A percentile compares a stretch with the other conserved stretches of the same genome.
phyloP scores from a whole-genome alignment of 30 jellyfish, hydroid and myxozoan genomes.

The Chironex yamaguchii region DNA sequence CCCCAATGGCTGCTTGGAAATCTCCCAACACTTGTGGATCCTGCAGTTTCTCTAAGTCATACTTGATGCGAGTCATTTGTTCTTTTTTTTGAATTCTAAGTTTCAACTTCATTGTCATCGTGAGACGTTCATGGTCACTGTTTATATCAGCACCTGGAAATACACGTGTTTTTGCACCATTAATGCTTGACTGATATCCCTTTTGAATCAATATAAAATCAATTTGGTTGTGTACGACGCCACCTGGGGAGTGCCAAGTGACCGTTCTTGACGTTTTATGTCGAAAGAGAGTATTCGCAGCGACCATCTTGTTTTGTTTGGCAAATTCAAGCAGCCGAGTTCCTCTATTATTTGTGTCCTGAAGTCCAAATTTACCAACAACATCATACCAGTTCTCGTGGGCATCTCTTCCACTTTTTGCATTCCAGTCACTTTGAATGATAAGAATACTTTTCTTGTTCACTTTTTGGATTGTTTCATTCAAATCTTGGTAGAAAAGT shows the following conservation, averaged over 20 bases:
- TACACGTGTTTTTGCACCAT: constrained; percentile 1
- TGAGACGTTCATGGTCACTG: constrained; percentile 20
- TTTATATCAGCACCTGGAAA: constrained; percentile 56
- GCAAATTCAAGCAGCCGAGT: constrained; percentile 1
- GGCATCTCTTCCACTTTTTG: constrained; percentile 33
- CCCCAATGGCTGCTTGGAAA: no score
- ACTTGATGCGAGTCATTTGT: background rate
- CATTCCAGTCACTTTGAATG: constrained; percentile 50
- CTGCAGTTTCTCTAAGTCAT: background rate
- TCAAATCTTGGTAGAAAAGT: constrained; percentile 14
- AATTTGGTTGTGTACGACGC: constrained; percentile 2
- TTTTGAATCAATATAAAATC: constrained; percentile 23
- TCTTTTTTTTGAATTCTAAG: background rate
- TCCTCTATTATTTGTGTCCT: constrained; percentile 40
- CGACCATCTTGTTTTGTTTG: constrained; percentile 3
- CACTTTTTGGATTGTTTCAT: background rate
- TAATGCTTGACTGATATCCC: constrained; percentile 9
- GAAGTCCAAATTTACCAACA: constrained; percentile 41
- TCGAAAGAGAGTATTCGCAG: background rate
- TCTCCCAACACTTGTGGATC: no score
- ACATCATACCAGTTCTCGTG: constrained; percentile 30
- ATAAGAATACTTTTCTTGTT: constrained; percentile 11
- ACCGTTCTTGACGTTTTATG: constrained; percentile 20
- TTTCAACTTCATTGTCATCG: constrained; percentile 40
- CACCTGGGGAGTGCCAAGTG: constrained; percentile 38